Evolutionary conservation across 2,888 invertebrate species (phyloP), one percentile per base, ranked within the genome.

Genomic region (Carpatolechia fugitivella): DNA sequence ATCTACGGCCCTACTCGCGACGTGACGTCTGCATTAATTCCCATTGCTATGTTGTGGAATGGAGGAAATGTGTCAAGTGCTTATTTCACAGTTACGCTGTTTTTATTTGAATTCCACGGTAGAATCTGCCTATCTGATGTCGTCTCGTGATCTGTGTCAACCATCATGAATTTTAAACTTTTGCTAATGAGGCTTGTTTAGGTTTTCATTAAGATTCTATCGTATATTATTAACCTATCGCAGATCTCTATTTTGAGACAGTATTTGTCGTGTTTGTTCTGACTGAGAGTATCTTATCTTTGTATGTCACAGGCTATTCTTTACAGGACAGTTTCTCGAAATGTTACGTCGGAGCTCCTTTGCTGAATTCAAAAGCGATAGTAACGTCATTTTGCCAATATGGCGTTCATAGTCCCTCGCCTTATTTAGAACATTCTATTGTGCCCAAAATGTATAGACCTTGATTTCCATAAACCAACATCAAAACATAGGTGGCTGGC

Each of bases 381-480:
- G 11, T 31, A 24, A 48, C 56, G 60, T 61, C 58, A 63, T 65
- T 68, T 59, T 55, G 41, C 44, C n/a, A 20, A 24, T 24, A 50
- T 60, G 62, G 52, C 58, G 58, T 50, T 61, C 53, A 56, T 69
- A 68, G 70, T 71, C 62, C 60, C 55, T 47, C 52, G 59, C 55
- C 57, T 44, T 13, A 53, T 62, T 63, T 60, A 60, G 56, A 38
- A 38, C 14, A 58, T 57, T 57, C 54, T 50, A 64, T 73, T 76
- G 75, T 74, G 61, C 63, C 61, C 59, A 56, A 70, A 67, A 68
- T 59, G 70, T 69, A 61, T 65, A 67, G 64, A 63, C 62, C 62
- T 52, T 65, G 62, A 67, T 71, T 68, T 68, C 54, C 53, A 60
- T 58, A 41, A 33, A 46, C 47, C 54, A 56, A 57, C 54, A 56